These are phyloP conservation scores for Megaceryle alcyon DNA, from an alignment of 2,797 vertebrate genomes.

Conservation along the genomic window DNA sequence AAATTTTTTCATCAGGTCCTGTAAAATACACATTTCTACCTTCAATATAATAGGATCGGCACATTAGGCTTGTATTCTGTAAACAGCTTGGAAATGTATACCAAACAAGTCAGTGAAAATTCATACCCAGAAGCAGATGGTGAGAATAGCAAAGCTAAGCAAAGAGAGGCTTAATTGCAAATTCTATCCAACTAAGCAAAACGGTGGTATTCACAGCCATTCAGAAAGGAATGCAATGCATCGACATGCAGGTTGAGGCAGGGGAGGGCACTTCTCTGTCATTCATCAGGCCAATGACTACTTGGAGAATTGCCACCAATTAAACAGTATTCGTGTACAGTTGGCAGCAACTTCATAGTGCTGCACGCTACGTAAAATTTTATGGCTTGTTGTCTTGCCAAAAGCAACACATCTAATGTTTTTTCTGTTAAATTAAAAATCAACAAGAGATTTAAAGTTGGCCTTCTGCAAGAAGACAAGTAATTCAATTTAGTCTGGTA, in stretches of 20 bases:
- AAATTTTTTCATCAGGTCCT: conserved; percentile 5
- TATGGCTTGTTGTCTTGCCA: conserved; percentile 53
- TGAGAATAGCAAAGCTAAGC: conserved; percentile 69
- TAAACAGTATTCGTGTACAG: conserved; percentile 26
- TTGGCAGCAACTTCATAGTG: conserved; percentile 33
- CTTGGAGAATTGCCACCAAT: conserved; percentile 62
- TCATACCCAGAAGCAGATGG: conserved; percentile 71
- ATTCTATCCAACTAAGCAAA: conserved; percentile 56
- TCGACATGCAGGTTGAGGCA: neutral
- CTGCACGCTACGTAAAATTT: conserved; percentile 55
- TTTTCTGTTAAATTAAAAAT: conserved; percentile 66
- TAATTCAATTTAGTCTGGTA: conserved; percentile 40
- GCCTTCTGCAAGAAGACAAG: neutral
- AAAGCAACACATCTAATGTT: conserved; percentile 54
- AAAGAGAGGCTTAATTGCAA: conserved; percentile 57
- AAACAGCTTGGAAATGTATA: conserved; percentile 67
- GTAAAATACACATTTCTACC: conserved; percentile 51
- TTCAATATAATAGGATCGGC: conserved; percentile 41
- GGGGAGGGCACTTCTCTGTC: conserved; percentile 33
- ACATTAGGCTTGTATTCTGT: conserved; percentile 61
- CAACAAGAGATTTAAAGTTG: conserved; percentile 54
- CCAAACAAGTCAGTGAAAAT: conserved; percentile 61
- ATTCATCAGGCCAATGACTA: conserved; percentile 51
- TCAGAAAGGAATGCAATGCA: neutral
- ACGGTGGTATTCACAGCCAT: neutral